Evolutionary conservation across 1,140 invertebrate species (phyloP), one percentile per base, ranked within the genome.

Genomic region (Gonatopus flavifemur): DNA sequence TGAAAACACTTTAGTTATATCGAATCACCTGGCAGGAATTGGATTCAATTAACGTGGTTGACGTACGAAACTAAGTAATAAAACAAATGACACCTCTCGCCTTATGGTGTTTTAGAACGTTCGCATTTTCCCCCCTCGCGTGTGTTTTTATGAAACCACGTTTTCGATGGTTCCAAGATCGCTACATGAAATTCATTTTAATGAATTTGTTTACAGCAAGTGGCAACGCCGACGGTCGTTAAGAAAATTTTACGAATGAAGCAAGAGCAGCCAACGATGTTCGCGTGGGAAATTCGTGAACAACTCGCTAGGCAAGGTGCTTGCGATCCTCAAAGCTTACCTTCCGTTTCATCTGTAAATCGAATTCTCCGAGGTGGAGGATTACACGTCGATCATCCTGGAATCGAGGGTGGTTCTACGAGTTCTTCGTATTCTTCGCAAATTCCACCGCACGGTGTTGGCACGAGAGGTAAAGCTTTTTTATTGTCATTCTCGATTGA

Each of bases 301-400:
- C 84, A 90, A 58, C 79, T 96, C 44, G 84, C 93, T 12, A 83
- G 87, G 10, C 91, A 93, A 64, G 83, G 90, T 32, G 86, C 92
- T 41, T 94, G 91, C 67, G 91, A 93, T 70, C 88, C 88, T 0
- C 86, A 88, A 67, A 87, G 87, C 36, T 90, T 96, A 55, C 93
- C 94, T 1, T 94, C 92, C 25, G 94, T 97, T 31, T 94, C 92
- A 46, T 96, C 93, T 8, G 95, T 97, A 36, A 97, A 97, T 79
- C 82, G 94, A 52, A 97, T 98, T 62, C 83, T 97, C 22, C 82
- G 94, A 38, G 94, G 95, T 70, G 89, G 89, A 42, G 88, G 89
- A 3, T 59, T 77, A 30, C 76, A 77, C 24, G 59, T 70, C 2
- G 76, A 77, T 49, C 70, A 73, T 52, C 66, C 69, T 2, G 45